Evolutionary conservation across 1,140 invertebrate species (phyloP).

Genomic region (Atopsyche davidsoni): DNA sequence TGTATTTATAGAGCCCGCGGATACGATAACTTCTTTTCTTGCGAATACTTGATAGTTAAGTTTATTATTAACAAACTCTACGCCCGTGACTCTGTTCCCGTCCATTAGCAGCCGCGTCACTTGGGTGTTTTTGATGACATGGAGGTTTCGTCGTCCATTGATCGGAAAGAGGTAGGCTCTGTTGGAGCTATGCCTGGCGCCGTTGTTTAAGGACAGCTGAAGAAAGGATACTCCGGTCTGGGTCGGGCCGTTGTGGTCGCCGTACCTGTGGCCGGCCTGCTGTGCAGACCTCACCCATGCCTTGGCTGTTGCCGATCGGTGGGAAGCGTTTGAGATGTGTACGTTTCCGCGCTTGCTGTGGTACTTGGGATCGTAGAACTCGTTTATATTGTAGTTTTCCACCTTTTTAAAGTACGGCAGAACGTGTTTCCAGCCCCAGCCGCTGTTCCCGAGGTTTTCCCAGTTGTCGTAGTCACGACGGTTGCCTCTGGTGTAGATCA

Average conservation of each 20-base stretch:
- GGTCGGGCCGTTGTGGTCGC: constrained; percentile 66
- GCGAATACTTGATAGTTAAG: constrained; percentile 52
- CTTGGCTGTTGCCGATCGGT: constrained; percentile 56
- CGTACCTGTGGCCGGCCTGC: constrained; percentile 58
- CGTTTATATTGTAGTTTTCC: constrained; percentile 46
- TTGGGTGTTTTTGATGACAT: constrained; percentile 56
- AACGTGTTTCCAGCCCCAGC: constrained; percentile 78
- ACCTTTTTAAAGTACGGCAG: constrained; percentile 76
- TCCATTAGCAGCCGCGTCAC: constrained; percentile 72
- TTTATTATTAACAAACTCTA: constrained; percentile 53
- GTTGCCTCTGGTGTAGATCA: constrained; percentile 83
- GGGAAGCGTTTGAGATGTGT: constrained; percentile 55
- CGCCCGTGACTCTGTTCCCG: constrained; percentile 56
- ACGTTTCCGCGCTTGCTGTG: constrained; percentile 50
- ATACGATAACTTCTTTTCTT: constrained; percentile 68
- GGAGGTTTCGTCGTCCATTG: constrained; percentile 55
- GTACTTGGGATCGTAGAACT: constrained; percentile 25
- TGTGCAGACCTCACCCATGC: constrained; percentile 61
- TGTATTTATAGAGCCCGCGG: constrained; percentile 66
- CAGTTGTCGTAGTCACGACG: constrained; percentile 72
- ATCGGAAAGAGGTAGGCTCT: constrained; percentile 65
- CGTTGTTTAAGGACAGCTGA: constrained; percentile 62
- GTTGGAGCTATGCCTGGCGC: constrained; percentile 66
- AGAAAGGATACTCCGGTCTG: constrained; percentile 60
- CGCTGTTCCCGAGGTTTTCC: constrained; percentile 65